These are phyloP conservation scores for Enteromius radiatus DNA, from an alignment of 2,797 vertebrate genomes.

Conservation along the genomic window DNA sequence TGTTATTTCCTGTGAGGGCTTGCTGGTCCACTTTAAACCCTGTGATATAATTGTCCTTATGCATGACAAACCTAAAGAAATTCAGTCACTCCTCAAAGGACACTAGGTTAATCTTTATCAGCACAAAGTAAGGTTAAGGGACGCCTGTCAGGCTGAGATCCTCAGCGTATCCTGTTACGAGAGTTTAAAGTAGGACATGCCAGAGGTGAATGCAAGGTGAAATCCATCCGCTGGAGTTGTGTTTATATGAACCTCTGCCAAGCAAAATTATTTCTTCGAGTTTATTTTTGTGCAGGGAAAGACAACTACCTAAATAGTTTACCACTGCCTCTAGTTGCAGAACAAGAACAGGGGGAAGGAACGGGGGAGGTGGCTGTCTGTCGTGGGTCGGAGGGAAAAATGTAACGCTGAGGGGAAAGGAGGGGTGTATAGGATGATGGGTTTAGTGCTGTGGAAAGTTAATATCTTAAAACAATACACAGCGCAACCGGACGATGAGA, in stretches of 20 bases:
- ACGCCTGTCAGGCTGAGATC: constrained; percentile 12
- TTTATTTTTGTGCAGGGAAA: constrained; percentile 78
- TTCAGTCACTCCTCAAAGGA: constrained; percentile 17
- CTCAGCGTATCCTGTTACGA: constrained; percentile 39
- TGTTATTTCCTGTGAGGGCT: not conserved
- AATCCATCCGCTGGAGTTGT: constrained; percentile 69
- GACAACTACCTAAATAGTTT: constrained; percentile 73
- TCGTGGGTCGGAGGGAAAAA: constrained; percentile 22
- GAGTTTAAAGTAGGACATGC: constrained; percentile 64
- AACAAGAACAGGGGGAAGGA: constrained; percentile 70
- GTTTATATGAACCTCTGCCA: constrained; percentile 74
- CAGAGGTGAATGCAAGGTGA: constrained; percentile 71
- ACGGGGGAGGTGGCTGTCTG: constrained; percentile 17
- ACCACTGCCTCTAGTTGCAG: constrained; percentile 68
- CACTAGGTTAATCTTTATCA: constrained; percentile 38
- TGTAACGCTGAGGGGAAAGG: constrained; percentile 13
- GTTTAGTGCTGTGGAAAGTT: constrained; percentile 75
- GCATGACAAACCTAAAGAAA: constrained; percentile 43
- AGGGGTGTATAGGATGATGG: constrained; percentile 61
- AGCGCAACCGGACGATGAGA: constrained; percentile 72
- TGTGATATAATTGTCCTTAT: not conserved
- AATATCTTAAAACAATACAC: constrained; percentile 81
- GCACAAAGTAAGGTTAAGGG: constrained; percentile 41
- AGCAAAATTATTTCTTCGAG: constrained; percentile 70
- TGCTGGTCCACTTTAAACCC: not conserved